Evolutionary conservation across 2,797 vertebrate species (phyloP).

Genomic region (Parambassis ranga): DNA sequence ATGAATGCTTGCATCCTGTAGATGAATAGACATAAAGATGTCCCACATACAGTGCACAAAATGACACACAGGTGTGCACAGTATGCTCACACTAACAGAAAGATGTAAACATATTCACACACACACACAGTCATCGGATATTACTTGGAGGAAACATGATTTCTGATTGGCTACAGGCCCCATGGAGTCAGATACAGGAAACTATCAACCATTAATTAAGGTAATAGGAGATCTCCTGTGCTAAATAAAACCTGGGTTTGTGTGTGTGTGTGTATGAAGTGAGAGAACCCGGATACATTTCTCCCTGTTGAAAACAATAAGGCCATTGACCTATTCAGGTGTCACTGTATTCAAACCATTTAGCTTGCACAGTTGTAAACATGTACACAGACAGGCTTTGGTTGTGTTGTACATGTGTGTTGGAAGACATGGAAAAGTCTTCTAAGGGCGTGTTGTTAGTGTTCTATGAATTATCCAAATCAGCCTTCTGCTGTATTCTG

Average conservation of each 20-base stretch:
- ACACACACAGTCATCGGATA: slow-evolving; percentile 5
- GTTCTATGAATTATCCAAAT: too few relatives aligned
- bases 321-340: not conserved
- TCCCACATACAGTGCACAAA: not conserved
- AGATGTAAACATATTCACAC: not conserved
- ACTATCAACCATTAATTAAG: slow-evolving; percentile 40
- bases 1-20: not conserved
- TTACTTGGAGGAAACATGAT: not conserved
- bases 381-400: not conserved
- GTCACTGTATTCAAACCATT: not conserved
- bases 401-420: too few relatives aligned
- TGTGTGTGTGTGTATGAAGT: not conserved
- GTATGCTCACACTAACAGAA: not conserved
- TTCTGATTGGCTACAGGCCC: slow-evolving; percentile 23
- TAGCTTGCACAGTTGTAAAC: not conserved
- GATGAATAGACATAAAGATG: not conserved
- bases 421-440: too few relatives aligned
- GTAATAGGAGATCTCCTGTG: slow-evolving; percentile 27
- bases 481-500: too few relatives aligned
- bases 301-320: not conserved
- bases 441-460: too few relatives aligned
- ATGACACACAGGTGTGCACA: not conserved
- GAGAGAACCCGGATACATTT: not conserved
- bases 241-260: slow-evolving; percentile 4
- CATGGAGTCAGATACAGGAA: slow-evolving; percentile 26